Evolutionary conservation across 2,797 vertebrate genomes (phyloP), one percentile per base, ranked within the genome.

Genomic region (Kryptolebias ocellatus): DNA sequence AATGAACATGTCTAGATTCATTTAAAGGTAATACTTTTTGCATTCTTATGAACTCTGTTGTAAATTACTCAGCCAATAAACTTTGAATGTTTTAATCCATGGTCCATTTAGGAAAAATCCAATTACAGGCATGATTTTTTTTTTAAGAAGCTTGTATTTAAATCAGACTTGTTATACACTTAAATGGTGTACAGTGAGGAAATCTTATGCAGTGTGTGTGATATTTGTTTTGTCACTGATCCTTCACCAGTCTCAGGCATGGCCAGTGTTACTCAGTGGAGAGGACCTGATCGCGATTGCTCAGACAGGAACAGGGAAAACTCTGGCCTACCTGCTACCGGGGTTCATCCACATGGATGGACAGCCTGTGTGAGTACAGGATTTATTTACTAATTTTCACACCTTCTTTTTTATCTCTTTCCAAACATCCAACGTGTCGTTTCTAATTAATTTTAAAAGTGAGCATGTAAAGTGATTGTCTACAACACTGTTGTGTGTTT

Each of bases 301-400:
- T 49, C 98, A 99, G 86, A 99, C 98, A 0, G 98, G 98, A 74
- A 99, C 97, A 0, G 97, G 98, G 56, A 99, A 99, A 89, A 99
- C 98, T 0, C 78, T 99, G 70, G 94, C 95, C 2, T 99, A 99
- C 86, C 91, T 99, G 79, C 93, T 99, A 79, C 98, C 98, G 17
- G 98, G 97, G 63, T 98, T 99, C 84, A 96, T 99, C 84, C 98
- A 99, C 83, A 94, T 99, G 93, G 96, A 97, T 54, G 94, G 92
- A 60, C 98, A 99, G 56, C 93, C 94, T 70, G 3, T 95, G 98
- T 99, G 94, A 96, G 96, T 72, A 11, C 45, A 31, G 3, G 9
- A 56, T 14, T 16, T 39, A 39, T 1, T 42, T 37, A 10, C 27
- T 1, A 1, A 29, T 45, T 44, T n/a, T 27, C 10, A 17, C 8